These are phyloP conservation scores for Gouania willdenowi DNA, from an alignment of 2,797 vertebrate species.

Conservation along the genomic window DNA sequence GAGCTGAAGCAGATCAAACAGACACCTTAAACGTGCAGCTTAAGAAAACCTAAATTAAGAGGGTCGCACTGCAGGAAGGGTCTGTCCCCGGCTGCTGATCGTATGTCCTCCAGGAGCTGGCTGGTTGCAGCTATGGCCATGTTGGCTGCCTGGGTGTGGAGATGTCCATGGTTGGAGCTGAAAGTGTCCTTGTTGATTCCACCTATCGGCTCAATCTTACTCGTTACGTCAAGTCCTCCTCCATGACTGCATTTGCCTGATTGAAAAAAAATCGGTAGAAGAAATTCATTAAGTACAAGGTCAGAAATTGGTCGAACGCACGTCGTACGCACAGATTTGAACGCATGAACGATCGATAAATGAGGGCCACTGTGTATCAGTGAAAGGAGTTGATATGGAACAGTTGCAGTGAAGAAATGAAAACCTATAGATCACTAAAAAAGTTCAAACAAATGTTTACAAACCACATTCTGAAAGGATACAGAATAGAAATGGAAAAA, in stretches of 20 bases:
- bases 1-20: not conserved
- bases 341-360: too few species aligned
- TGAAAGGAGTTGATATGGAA: too few species aligned
- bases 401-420: too few species aligned
- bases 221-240: slow-evolving; percentile 11
- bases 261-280: too few species aligned
- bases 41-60: not conserved
- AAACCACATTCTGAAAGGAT: too few species aligned
- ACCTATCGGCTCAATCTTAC: slow-evolving; percentile 26
- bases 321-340: too few species aligned
- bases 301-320: too few species aligned
- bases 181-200: slow-evolving; percentile 64
- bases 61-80: slow-evolving; percentile 45
- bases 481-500: too few species aligned
- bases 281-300: not conserved
- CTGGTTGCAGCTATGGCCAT: slow-evolving; percentile 46
- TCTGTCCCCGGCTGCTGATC: slow-evolving; percentile 32
- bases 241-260: slow-evolving; percentile 73
- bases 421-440: too few species aligned
- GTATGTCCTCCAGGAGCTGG: slow-evolving; percentile 48
- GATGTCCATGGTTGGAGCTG: slow-evolving; percentile 32
- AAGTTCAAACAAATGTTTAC: too few species aligned
- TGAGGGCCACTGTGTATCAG: too few species aligned
- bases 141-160: slow-evolving; percentile 45
- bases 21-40: not conserved